Conservation (phyloP, 1,140 invertebrate genomes). For the Drosophila athabasca region DNA sequence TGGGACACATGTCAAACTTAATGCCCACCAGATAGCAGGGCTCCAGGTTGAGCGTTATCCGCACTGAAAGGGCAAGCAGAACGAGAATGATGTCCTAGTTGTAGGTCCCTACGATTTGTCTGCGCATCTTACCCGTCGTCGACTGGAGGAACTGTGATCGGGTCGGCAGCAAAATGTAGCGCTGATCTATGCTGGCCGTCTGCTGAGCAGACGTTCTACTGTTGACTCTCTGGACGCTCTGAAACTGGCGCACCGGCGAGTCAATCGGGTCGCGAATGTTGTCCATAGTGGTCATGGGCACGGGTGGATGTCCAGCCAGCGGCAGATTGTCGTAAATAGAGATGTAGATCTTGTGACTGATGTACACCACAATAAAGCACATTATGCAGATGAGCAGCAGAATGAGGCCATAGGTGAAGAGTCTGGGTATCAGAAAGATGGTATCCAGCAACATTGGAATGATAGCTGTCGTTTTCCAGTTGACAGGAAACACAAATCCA, state of each 20-base stretch:
- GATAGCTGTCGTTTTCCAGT: constrained; percentile 1
- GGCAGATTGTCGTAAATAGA: constrained; percentile 77
- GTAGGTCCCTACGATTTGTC: not conserved
- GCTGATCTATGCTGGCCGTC: constrained; percentile 1
- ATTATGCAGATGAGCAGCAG: constrained; percentile 72
- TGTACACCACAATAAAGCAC: constrained; percentile 78
- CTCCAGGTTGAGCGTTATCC: constrained; percentile 62
- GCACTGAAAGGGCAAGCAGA: constrained; percentile 24
- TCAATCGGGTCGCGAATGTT: constrained; percentile 23
- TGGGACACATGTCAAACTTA: constrained; percentile 41
- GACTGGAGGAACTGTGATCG: constrained; percentile 45
- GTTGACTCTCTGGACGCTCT: too few relatives aligned
- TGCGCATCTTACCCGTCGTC: constrained; percentile 47
- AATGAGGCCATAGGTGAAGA: constrained; percentile 76
- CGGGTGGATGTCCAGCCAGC: constrained; percentile 36
- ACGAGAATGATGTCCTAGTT: not conserved
- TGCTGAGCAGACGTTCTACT: constrained; percentile 18
- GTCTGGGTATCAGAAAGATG: constrained; percentile 76
- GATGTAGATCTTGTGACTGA: constrained; percentile 77
- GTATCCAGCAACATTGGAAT: constrained; percentile 72
- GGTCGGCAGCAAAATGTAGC: constrained; percentile 62
- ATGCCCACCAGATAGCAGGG: constrained; percentile 70
- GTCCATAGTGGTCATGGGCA: constrained; percentile 2
- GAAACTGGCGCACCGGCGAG: not conserved
- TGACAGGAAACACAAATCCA: constrained; percentile 25